Conservation (phyloP, 1,140 invertebrate species). For the Phenacoccus solenopsis region DNA sequence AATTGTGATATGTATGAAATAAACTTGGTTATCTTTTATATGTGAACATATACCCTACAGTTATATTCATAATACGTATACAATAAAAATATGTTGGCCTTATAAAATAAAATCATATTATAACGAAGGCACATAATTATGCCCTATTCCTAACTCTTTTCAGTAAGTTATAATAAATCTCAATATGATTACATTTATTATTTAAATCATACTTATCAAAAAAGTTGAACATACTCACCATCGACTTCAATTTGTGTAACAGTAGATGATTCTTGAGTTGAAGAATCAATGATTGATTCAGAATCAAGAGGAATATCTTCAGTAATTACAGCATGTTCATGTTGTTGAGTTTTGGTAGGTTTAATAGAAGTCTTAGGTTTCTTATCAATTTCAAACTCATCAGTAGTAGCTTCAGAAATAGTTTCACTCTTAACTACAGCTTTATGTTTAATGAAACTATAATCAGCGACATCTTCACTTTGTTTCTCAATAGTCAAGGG, state of each 20-base stretch:
- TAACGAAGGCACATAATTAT: no score
- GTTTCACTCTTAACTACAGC: slow-evolving; percentile 36
- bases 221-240: no score
- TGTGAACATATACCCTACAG: no score
- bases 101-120: no score
- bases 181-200: no score
- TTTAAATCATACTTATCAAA: no score
- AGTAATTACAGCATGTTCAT: not conserved
- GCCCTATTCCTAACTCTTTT: no score
- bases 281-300: not conserved
- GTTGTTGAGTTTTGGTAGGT: not conserved
- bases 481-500: slow-evolving; percentile 28
- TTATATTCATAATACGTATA: no score
- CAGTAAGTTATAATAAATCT: no score
- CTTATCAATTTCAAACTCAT: slow-evolving; percentile 31
- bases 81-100: no score
- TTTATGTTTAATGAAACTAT: slow-evolving; percentile 31
- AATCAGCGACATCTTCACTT: slow-evolving; percentile 32
- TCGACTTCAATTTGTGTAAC: not conserved
- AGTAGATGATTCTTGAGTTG: not conserved
- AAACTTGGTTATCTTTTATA: no score
- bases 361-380: not conserved
- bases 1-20: no score
- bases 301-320: not conserved
- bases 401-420: slow-evolving; percentile 30